A percentile compares a stretch with the other conserved stretches of the same genome.
phyloP scores from a whole-genome alignment of 1,140 invertebrate genomes.

The Zaprionus gabonicus region DNA sequence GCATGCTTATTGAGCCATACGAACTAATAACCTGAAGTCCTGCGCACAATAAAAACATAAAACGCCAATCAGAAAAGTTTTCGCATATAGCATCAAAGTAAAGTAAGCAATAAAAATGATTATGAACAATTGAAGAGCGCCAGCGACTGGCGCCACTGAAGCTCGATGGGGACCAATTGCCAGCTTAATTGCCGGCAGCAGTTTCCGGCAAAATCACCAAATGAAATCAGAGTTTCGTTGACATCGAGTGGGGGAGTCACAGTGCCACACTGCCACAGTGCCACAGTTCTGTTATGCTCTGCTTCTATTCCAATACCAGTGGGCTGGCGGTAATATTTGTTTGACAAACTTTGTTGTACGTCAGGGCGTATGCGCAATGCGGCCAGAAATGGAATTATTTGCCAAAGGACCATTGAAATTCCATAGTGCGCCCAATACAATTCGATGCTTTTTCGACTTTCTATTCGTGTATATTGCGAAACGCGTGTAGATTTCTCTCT shows the following conservation, averaged over 20 bases:
- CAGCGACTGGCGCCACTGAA: slow-evolving; percentile 71
- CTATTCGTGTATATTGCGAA: neutral
- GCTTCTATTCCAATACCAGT: slow-evolving; percentile 21
- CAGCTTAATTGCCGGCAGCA: slow-evolving; percentile 78
- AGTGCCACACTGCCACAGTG: neutral
- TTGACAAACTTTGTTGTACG: slow-evolving; percentile 44
- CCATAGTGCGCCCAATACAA: slow-evolving; percentile 8
- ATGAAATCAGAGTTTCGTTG: slow-evolving; percentile 75
- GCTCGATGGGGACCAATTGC: slow-evolving; percentile 48
- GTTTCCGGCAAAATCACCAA: slow-evolving; percentile 70
- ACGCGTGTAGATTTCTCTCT: slow-evolving; percentile 9
- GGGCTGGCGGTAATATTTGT: slow-evolving; percentile 27
- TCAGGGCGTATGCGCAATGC: slow-evolving; percentile 56
- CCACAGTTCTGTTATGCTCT: neutral
- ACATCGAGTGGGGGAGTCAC: slow-evolving; percentile 35
- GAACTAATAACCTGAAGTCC: slow-evolving; percentile 79
- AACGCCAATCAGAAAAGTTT: slow-evolving; percentile 78
- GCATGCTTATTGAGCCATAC: slow-evolving; percentile 74
- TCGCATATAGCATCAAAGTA: slow-evolving; percentile 80
- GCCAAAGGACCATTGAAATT: slow-evolving; percentile 24
- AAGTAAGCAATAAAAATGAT: slow-evolving; percentile 80
- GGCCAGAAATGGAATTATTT: slow-evolving; percentile 43
- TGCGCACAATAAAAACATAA: slow-evolving; percentile 79
- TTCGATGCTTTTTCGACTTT: slow-evolving; percentile 19
- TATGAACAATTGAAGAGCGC: slow-evolving; percentile 81